phyloP scores from a whole-genome alignment of 2,888 invertebrate species.

The Myopa tessellatipennis region DNA sequence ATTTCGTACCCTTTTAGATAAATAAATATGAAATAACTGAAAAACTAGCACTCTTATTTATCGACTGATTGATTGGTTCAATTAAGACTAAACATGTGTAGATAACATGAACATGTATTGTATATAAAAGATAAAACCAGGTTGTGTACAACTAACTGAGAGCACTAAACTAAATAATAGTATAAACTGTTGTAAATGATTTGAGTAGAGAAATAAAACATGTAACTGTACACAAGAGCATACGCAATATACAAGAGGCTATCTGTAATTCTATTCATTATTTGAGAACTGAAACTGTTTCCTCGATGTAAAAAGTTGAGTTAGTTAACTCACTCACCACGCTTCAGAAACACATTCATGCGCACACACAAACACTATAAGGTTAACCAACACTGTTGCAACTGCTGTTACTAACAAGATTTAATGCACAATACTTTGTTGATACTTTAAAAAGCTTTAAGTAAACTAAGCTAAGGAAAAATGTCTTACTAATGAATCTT shows the following conservation, averaged over 20 bases:
- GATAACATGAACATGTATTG: background rate
- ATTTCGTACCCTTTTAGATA: background rate
- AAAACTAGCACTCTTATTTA: background rate
- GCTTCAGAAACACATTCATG: background rate
- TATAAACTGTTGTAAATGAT: no score
- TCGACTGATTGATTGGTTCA: no score
- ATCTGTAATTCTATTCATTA: background rate
- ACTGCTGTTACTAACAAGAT: background rate
- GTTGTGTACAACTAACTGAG: constrained; percentile 26
- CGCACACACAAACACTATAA: background rate
- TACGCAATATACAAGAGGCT: no score
- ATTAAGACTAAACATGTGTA: background rate
- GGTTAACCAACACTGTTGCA: background rate
- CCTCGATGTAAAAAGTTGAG: no score
- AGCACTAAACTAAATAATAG: no score
- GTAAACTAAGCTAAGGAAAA: background rate
- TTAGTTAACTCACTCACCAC: no score
- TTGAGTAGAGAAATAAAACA: background rate
- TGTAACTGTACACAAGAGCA: constrained; percentile 8
- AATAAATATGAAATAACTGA: background rate
- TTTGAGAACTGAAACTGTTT: background rate
- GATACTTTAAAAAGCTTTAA: background rate
- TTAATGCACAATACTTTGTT: background rate
- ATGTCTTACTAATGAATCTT: background rate
- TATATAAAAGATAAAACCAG: constrained; percentile 14